Evolutionary conservation across 2,888 invertebrate species (phyloP), one percentile per base, ranked within the genome.

Genomic region (Microctonus hyperodae): DNA sequence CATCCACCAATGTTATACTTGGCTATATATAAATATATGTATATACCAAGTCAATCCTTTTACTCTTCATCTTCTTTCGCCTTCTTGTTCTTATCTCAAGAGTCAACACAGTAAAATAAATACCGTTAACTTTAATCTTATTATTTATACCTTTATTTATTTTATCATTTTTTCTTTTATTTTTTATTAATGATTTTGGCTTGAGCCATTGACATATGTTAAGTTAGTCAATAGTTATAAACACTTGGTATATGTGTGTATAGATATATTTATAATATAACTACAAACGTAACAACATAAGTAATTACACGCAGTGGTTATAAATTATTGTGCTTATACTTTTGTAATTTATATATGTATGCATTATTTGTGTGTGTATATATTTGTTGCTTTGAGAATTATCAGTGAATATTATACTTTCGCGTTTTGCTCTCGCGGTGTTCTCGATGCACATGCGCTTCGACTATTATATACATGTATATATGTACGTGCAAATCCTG

Each of bases 41-140:
- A 13, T n/a, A 57, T 33, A 33, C 20, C 25, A n/a, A 16, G 16
- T 16, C 7, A 16, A 33, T 55, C 33, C 33, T 16, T 16, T 31
- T 20, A 5, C n/a, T 58, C 25, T 23, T 31, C n/a, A 13, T 35
- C 35, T 53, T 37, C 22, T 35, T 53, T 53, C 51, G 16, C 10
- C 37, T 25, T 33, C 20, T 35, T 25, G n/a, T 33, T 6, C 33
- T 31, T 13, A 28, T 59, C 25, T 22, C 33, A 7, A 31, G 9
- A 9, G 16, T 40, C 11, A 48, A 25, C 10, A n/a, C n/a, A n/a
- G 4, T 20, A n/a, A 65, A 28, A 28, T 28, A 68, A n/a, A n/a
- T 70, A 68, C 70, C 70, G 70, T 69, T 71, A 67, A 63, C 64
- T 50, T 50, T 50, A 22, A 50, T 50, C 50, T 50, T 50, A 50